Conservation (phyloP, 2,888 invertebrate genomes). For the Drosophila infuscata region DNA sequence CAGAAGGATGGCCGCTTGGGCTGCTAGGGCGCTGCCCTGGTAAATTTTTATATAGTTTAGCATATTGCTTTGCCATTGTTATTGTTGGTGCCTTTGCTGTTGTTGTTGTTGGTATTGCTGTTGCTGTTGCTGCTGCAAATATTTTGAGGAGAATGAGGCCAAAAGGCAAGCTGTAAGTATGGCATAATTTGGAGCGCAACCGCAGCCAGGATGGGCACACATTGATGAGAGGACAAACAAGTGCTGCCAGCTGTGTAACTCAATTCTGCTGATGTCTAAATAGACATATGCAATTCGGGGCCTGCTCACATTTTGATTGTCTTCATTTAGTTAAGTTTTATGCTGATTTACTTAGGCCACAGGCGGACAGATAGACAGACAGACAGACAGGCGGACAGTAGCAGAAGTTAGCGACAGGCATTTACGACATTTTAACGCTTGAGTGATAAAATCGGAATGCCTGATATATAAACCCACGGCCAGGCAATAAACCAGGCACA, state of each 20-base stretch:
- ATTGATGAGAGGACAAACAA: constrained; percentile 53
- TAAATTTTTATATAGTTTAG: constrained; percentile 73
- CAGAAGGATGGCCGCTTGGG: constrained; percentile 35
- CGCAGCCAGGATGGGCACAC: constrained; percentile 36
- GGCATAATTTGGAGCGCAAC: constrained; percentile 68
- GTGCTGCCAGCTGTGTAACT: constrained; percentile 60
- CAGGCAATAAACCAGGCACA: constrained; percentile 44
- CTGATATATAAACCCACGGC: constrained; percentile 47
- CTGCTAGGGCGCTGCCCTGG: constrained; percentile 45
- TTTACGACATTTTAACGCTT: constrained; percentile 71
- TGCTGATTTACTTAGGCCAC: constrained; percentile 77
- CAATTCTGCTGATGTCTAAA: constrained; percentile 68
- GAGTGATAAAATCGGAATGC: constrained; percentile 69
- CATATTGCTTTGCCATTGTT: constrained; percentile 62
- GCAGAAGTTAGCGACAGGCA: constrained; percentile 32
- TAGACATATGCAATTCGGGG: constrained; percentile 66
- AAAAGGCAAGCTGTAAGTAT: constrained; percentile 68
- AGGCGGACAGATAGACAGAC: neutral
- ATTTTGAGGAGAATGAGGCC: constrained; percentile 67
- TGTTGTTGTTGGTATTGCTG: constrained; percentile 27
- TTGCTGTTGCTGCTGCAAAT: constrained; percentile 58
- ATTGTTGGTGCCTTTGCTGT: constrained; percentile 19
- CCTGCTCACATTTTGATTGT: constrained; percentile 72
- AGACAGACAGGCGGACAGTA: neutral
- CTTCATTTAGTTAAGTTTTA: constrained; percentile 78